A percentile compares a stretch with the other conserved stretches of the same genome.
These are phyloP conservation scores for Calonectris borealis DNA, from an alignment of 2,113 vertebrate genomes.

Conservation along the genomic window DNA sequence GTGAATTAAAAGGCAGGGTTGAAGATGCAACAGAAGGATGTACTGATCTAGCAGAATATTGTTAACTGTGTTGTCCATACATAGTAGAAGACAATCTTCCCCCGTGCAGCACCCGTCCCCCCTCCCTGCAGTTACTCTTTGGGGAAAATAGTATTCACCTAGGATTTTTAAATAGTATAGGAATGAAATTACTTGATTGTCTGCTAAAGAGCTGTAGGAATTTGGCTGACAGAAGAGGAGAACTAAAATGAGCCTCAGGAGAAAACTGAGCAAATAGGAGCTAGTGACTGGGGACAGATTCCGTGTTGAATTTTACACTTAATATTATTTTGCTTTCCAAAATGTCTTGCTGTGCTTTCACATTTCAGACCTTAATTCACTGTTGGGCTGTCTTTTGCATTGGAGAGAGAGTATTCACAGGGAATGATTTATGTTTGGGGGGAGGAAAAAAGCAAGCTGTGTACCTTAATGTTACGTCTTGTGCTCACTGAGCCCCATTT, in stretches of 20 bases:
- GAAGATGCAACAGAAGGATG: background rate
- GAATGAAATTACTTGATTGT: background rate
- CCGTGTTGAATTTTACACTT: background rate
- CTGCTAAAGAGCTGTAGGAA: background rate
- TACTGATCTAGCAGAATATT: background rate
- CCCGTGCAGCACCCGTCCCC: rapidly evolving
- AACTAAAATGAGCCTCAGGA: background rate
- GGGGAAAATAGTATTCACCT: background rate
- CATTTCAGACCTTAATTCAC: background rate
- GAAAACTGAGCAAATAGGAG: background rate
- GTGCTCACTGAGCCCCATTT: background rate
- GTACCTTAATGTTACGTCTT: background rate
- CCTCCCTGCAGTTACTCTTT: background rate
- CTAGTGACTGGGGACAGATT: background rate
- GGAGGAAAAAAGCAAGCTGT: background rate
- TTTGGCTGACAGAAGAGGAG: background rate
- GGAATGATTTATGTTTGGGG: background rate
- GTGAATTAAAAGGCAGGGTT: background rate
- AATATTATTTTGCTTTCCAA: background rate
- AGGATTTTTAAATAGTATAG: background rate
- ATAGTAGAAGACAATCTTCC: background rate
- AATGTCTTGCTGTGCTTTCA: background rate
- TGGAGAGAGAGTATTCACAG: background rate
- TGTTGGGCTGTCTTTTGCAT: background rate
- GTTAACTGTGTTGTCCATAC: background rate